Evolutionary conservation across 1,140 invertebrate genomes (phyloP).

Genomic region (Brachionus koreanus): DNA sequence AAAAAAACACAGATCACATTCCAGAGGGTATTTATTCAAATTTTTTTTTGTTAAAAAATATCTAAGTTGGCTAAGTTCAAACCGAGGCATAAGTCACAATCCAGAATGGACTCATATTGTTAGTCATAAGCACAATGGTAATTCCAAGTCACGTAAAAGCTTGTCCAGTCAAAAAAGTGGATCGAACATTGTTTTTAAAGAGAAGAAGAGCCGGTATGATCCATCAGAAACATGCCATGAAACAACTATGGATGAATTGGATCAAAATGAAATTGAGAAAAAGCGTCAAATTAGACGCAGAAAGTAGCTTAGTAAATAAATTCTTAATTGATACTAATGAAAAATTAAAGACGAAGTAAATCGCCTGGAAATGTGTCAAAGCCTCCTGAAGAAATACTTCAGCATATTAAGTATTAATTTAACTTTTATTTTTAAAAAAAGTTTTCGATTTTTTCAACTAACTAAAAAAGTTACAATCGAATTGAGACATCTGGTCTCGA

Average conservation of each 20-base stretch:
- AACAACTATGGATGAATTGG: conserved; percentile 19
- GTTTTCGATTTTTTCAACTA: not conserved
- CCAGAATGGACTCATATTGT: not conserved
- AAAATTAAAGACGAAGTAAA: conserved; percentile 38
- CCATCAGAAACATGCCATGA: conserved; percentile 38
- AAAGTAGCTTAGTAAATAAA: not conserved
- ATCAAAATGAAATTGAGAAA: not conserved
- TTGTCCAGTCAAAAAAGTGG: conserved; percentile 36
- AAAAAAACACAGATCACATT: not conserved
- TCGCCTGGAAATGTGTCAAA: conserved; percentile 32
- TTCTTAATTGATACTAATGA: not conserved
- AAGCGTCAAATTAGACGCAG: conserved; percentile 39
- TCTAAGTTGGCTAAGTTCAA: not conserved
- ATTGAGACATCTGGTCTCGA: conserved; percentile 7
- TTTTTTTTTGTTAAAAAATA: not conserved
- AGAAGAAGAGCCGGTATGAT: conserved; percentile 17
- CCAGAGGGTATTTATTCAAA: not conserved
- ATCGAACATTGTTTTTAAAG: conserved; percentile 1
- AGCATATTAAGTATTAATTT: conserved; percentile 27
- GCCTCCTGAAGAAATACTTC: conserved; percentile 43
- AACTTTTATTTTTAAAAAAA: not conserved
- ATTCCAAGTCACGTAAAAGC: conserved; percentile 10
- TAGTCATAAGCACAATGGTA: not conserved
- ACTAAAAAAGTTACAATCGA: conserved; percentile 5
- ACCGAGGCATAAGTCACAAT: not conserved